These are phyloP conservation scores for Oreortyx pictus DNA, from an alignment of 2,797 vertebrate species.

Conservation along the genomic window DNA sequence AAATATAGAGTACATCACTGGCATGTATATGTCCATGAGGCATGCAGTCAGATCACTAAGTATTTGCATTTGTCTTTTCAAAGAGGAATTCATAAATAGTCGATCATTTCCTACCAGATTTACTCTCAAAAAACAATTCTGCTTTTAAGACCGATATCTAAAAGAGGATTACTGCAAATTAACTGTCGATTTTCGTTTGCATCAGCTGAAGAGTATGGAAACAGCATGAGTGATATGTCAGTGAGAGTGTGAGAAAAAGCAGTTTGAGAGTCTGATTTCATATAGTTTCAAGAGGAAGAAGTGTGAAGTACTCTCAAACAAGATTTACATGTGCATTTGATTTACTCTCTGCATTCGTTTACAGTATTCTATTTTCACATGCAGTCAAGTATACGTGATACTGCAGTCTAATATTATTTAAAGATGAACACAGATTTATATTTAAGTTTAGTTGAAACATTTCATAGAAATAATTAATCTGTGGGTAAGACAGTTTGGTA, in stretches of 20 bases:
- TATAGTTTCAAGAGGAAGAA: background rate
- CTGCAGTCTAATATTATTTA: background rate
- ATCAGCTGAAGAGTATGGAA: background rate
- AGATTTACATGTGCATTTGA: background rate
- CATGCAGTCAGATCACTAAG: background rate
- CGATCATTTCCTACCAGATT: background rate
- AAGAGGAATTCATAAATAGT: background rate
- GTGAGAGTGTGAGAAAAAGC: background rate
- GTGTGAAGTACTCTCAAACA: background rate
- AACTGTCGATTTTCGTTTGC: background rate
- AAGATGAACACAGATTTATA: background rate
- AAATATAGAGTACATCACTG: background rate
- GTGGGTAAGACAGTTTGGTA: background rate
- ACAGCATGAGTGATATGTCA: background rate
- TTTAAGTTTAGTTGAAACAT: background rate
- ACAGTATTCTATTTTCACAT: background rate
- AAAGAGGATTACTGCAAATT: background rate
- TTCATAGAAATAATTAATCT: background rate
- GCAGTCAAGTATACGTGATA: background rate
- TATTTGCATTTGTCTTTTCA: constrained; percentile 21
- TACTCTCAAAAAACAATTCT: background rate
- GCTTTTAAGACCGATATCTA: background rate
- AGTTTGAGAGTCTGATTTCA: background rate
- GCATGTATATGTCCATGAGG: constrained; percentile 2
- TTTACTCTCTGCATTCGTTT: background rate